Base-by-base conservation (phyloP, 2,888 invertebrate genomes). In the Pristionchus arcanus region DNA sequence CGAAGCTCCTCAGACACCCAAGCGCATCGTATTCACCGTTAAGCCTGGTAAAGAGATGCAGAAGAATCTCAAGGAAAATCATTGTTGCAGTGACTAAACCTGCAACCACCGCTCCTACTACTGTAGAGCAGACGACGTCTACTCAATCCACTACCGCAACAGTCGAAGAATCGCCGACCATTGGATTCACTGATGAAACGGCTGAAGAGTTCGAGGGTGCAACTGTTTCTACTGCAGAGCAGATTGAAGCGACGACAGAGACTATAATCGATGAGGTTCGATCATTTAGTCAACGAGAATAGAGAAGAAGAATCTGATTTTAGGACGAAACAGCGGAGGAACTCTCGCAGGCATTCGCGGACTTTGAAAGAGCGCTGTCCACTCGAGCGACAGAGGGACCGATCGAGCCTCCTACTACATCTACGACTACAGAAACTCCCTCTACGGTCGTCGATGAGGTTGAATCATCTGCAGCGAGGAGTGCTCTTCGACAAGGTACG, bases 301-400 rank as follows among this genome's bases (percentile, higher is more conserved):
- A 4, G 1, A 71, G 21, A 19, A 59, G 59, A 59, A 59, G 19
- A 15, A 4, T 25, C 59, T 59, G 25, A 25, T 31, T 31, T 77
- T 42, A 66, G 63, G 85, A 85, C 2, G 85, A 63, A 4, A 37
- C 63, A 34, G 59, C 63, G 55, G 85, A 59, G 15, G 85, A 59
- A 34, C 66, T 59, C 63, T 85, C 85, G 0, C 81, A 53, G 11
- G 81, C 81, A n/a, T 81, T 81, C 49, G 81, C 42, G 4, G 81
- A 81, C n/a, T 81, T 81, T 28, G 81, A 81, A 16, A n/a, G 81
- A 81, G 49, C 28, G 2, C 19, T 81, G 0, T 81, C 81, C 49
- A 81, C 81, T 34, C 49, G 49, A 13, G 19, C 81, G 2, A 81
- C 81, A 11, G 81, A 81, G 28, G 81, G 53, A 81, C 11, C 49